Evolutionary conservation across 2,888 invertebrate species (phyloP).

Genomic region (Melanostoma mellinum): DNA sequence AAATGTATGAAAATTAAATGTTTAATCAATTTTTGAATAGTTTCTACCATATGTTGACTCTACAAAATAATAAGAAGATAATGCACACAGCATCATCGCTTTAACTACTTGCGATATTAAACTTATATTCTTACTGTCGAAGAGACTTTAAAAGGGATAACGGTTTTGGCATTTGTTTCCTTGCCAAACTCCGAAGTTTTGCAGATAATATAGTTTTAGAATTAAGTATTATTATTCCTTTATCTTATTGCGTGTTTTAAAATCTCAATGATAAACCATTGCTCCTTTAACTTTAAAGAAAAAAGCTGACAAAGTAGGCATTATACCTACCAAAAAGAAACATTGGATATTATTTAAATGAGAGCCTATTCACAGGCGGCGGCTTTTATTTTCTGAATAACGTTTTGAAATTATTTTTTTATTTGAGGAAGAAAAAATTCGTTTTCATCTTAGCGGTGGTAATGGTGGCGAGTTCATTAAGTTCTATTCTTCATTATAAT

Average conservation of each 20-base stretch:
- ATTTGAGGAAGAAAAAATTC: conserved; percentile 42
- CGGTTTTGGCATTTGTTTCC: too few species aligned
- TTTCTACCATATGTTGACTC: too few species aligned
- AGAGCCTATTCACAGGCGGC: conserved; percentile 65
- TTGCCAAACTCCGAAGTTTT: too few species aligned
- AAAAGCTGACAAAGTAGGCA: conserved; percentile 38
- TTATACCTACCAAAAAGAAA: conserved; percentile 55
- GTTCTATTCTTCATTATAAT: conserved; percentile 72
- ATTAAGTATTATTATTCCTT: conserved; percentile 70
- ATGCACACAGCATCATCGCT: too few species aligned
- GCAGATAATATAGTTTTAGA: background rate
- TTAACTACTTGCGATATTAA: too few species aligned
- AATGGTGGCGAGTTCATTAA: conserved; percentile 73
- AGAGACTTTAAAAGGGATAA: too few species aligned
- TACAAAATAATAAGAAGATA: too few species aligned
- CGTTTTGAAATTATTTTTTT: conserved; percentile 65
- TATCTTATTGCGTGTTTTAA: conserved; percentile 65
- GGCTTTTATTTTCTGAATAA: conserved; percentile 45
- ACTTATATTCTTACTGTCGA: too few species aligned
- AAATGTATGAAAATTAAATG: too few species aligned
- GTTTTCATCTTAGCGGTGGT: conserved; percentile 67
- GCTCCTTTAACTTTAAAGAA: conserved; percentile 42
- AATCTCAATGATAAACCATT: conserved; percentile 56
- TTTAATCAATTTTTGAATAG: too few species aligned
- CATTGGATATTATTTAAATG: conserved; percentile 72